Evolutionary conservation across 1,140 invertebrate species (phyloP).

Genomic region (Coenobita brevimanus): DNA sequence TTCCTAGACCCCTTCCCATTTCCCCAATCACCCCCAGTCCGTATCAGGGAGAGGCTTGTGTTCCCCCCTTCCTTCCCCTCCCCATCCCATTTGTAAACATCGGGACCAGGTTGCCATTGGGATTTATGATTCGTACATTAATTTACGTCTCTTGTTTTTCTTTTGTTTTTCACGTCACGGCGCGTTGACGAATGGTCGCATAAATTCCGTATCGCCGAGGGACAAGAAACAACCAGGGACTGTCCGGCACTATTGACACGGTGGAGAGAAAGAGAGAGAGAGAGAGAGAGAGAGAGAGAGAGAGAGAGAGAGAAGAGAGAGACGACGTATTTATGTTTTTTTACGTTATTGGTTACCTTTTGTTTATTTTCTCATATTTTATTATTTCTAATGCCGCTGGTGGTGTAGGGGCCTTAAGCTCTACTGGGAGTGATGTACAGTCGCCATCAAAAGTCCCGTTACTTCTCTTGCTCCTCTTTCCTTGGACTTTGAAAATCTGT

Average conservation of each 20-base stretch:
- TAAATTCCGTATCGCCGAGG: slow-evolving; percentile 51
- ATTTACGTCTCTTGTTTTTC: slow-evolving; percentile 63
- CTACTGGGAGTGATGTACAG: no score
- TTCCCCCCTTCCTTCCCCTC: neutral
- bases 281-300: neutral
- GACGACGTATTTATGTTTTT: no score
- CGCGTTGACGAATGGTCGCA: slow-evolving; percentile 55
- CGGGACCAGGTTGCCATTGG: slow-evolving; percentile 56
- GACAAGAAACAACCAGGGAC: slow-evolving; percentile 15
- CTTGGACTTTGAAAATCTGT: no score
- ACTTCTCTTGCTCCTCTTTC: no score
- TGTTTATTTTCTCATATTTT: no score
- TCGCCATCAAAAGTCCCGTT: no score
- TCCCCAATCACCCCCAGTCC: neutral
- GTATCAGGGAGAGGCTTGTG: neutral
- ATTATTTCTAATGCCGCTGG: no score
- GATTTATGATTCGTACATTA: slow-evolving; percentile 66
- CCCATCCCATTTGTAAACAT: slow-evolving; percentile 60
- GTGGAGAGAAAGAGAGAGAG: neutral
- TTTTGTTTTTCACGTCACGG: slow-evolving; percentile 61
- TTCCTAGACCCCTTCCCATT: neutral
- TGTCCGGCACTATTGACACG: slow-evolving; percentile 25
- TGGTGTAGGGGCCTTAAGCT: no score
- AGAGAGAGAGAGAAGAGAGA: no score
- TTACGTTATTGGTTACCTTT: no score